Evolutionary conservation across 2,888 invertebrate species (phyloP), one percentile per base, ranked within the genome.

Genomic region (Drosophila neotestacea): DNA sequence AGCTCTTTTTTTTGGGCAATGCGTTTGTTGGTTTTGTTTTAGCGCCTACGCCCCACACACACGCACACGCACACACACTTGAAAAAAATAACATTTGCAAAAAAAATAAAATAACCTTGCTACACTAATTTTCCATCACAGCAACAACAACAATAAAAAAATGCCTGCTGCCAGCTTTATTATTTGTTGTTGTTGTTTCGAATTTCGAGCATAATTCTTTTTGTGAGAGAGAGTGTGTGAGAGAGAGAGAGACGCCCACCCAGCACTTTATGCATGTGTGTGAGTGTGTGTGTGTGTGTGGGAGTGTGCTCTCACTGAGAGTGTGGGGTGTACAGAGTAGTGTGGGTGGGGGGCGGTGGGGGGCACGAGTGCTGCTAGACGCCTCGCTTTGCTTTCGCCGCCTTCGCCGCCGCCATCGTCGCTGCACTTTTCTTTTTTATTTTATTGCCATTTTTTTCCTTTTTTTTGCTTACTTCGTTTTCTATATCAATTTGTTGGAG

Each of bases 351-450:
- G 10, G 28, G 7, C n/a, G 11, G 41, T 4, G 52, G 39, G 42
- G 6, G n/a, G 44, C 7, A 50, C 13, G 51, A 1, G 30, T n/a
- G 34, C 30, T 52, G 69, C 80, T 77, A 84, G 88, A 84, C 80
- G 70, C 81, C 79, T 79, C 66, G 42, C 68, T 47, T 66, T 68
- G 73, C 72, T 77, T 70, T 73, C 56, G 61, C 62, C 58, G 69
- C 60, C 46, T 36, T 51, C 47, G 41, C 41, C 50, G 51, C n/a
- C 47, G 22, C 22, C 22, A 22, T 22, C 22, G 22, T 22, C 22
- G 54, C 39, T 81, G 84, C 81, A 77, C 68, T 81, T 50, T 86
- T 82, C 73, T 65, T 62, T 51, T 69, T 22, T 22, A 22, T 22
- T 22, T 3, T 22, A 22, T 22, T 22, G 16, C 16, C 16, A 16